These are phyloP conservation scores for Catajapyx aquilonaris DNA, from an alignment of 1,140 invertebrate species.

Conservation along the genomic window DNA sequence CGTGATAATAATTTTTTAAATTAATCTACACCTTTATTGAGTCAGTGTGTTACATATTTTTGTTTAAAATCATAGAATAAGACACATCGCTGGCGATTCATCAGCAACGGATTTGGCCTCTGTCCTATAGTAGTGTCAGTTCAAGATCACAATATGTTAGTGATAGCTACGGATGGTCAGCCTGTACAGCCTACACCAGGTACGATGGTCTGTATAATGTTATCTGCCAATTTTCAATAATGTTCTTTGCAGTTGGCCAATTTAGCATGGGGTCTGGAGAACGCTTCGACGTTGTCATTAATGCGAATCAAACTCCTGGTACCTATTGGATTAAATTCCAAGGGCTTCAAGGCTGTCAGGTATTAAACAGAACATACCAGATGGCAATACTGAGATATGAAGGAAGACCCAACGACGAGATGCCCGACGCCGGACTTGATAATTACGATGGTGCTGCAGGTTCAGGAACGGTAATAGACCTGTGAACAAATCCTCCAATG, in stretches of 20 bases:
- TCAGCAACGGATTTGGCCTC: slow-evolving; percentile 19
- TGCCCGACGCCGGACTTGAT: slow-evolving; percentile 9
- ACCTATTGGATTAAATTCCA: slow-evolving; percentile 32
- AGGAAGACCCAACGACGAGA: slow-evolving; percentile 12
- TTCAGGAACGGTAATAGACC: slow-evolving; percentile 12
- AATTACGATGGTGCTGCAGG: slow-evolving; percentile 11
- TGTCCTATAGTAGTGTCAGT: slow-evolving; percentile 21
- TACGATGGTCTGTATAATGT: slow-evolving; percentile 2
- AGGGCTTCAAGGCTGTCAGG: slow-evolving; percentile 25
- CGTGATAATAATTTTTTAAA: too few relatives aligned
- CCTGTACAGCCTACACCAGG: slow-evolving; percentile 16
- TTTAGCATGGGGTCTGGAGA: too few relatives aligned
- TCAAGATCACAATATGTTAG: slow-evolving; percentile 18
- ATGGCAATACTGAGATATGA: slow-evolving; percentile 22
- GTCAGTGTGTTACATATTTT: too few relatives aligned
- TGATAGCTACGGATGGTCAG: slow-evolving; percentile 20
- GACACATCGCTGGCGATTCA: slow-evolving; percentile 18
- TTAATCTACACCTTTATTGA: too few relatives aligned
- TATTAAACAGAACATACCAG: slow-evolving; percentile 17
- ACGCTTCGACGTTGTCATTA: slow-evolving; percentile 33
- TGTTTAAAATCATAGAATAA: too few relatives aligned
- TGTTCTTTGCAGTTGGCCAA: slow-evolving; percentile 18
- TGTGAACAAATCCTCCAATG: not conserved
- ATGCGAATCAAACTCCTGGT: slow-evolving; percentile 23
- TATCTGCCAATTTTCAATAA: not conserved